Evolutionary conservation across 2,888 invertebrate species (phyloP), one percentile per base, ranked within the genome.

Genomic region (Portevinia maculata): DNA sequence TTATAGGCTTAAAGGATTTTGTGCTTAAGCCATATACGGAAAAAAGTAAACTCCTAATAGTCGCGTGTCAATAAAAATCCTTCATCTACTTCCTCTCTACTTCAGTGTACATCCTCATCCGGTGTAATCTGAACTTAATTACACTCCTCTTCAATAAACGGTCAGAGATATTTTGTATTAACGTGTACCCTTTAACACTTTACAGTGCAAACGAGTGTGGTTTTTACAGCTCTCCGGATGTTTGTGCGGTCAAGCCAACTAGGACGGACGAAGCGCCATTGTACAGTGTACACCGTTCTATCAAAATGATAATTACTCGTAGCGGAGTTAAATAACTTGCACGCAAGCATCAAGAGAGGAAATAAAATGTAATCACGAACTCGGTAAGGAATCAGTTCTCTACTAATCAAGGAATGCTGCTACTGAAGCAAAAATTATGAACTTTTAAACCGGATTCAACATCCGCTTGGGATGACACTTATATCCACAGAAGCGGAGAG

Each of bases 81-180:
- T 19, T 19, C 52, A 39, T 50, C 11, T 17, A n/a, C 67, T 15
- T 28, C 9, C 39, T 48, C 15, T 15, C 67, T 15, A 17, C 9
- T 28, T 48, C 15, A 9, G 11, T 21, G 17, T 52, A 30, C 41
- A 46, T 19, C 70, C 15, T 48, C 70, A 78, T 78, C 78, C 70
- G 70, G 62, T 78, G 50, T 24, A 70, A 69, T 78, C 48, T 70
- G 9, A 78, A 78, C 70, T 78, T 70, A 78, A 78, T 78, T 70
- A 70, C 64, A 50, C n/a, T 78, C 15, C 50, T 34, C 39, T 62
- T 78, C 69, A 53, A 57, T 78, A 70, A 24, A 30, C 57, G 70
- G 62, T 78, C 75, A 60, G 60, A 59, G 52, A 55, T 67, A 75
- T 39, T 13, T 15, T n/a, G 1, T 59, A 57, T 9, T 28, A 15